A percentile compares a stretch with the other conserved stretches of the same genome.
Evolutionary conservation across 2,797 vertebrate species (phyloP).

Genomic region (Antennarius maculatus): DNA sequence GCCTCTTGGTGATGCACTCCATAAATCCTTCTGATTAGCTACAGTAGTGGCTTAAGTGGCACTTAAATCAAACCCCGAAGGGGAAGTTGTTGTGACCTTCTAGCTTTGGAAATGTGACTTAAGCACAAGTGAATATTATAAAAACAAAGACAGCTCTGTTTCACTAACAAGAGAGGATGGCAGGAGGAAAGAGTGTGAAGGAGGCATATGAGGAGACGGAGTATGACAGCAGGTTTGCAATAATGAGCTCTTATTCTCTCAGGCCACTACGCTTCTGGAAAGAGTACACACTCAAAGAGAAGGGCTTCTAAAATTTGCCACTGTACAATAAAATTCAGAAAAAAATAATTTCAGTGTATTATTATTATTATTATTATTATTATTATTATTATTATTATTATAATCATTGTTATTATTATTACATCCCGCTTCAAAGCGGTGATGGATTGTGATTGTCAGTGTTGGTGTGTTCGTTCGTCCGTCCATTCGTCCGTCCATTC

Average conservation of each 20-base stretch:
- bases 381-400: too few species aligned
- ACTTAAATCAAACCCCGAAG: slow-evolving; percentile 65
- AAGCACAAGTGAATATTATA: slow-evolving; percentile 46
- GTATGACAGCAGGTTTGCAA: slow-evolving; percentile 17
- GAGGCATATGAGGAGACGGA: slow-evolving; percentile 17
- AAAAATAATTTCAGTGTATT: too few species aligned
- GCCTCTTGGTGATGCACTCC: slow-evolving; percentile 62
- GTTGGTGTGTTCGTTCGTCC: too few species aligned
- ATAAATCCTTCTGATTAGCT: slow-evolving; percentile 77
- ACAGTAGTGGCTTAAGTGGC: slow-evolving; percentile 66
- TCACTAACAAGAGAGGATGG: slow-evolving; percentile 21
- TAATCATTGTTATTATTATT: too few species aligned
- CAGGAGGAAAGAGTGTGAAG: slow-evolving; percentile 33
- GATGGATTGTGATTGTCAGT: too few species aligned
- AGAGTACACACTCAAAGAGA: slow-evolving; percentile 41
- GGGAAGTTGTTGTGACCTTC: slow-evolving; percentile 61
- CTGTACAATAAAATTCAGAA: too few species aligned
- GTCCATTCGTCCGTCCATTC: too few species aligned
- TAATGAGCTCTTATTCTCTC: slow-evolving; percentile 28
- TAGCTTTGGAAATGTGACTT: slow-evolving; percentile 58
- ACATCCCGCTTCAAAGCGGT: too few species aligned
- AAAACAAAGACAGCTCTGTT: slow-evolving; percentile 68
- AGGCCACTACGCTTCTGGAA: slow-evolving; percentile 27
- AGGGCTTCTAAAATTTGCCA: background rate
- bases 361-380: too few species aligned